Conservation (phyloP, 1,140 invertebrate species). For the Drosophila sproati region DNA sequence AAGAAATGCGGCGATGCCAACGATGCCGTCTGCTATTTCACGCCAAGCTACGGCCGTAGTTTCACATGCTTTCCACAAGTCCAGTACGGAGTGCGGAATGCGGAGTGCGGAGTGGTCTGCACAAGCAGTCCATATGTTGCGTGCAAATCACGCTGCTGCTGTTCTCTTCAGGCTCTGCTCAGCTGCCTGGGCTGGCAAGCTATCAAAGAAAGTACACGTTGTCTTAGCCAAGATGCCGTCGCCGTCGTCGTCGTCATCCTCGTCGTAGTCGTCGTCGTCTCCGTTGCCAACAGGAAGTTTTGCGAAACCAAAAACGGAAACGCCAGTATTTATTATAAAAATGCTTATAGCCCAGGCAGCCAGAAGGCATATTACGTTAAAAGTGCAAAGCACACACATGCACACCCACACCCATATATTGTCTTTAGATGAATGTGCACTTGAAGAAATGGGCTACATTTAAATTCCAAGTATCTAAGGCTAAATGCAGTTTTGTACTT, state of each 20-base stretch:
- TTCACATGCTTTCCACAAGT: conserved; percentile 33
- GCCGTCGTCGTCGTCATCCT: conserved; percentile 27
- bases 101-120: no score
- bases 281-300: conserved; percentile 78
- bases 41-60: conserved; percentile 19
- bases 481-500: no score
- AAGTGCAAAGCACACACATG: conserved; percentile 62
- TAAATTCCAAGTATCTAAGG: no score
- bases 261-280: conserved; percentile 33
- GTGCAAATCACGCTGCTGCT: conserved; percentile 72
- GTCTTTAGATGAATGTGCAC: background rate
- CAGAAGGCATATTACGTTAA: conserved; percentile 82
- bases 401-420: conserved; percentile 12
- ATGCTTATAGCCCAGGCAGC: conserved; percentile 77
- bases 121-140: conserved; percentile 68
- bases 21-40: conserved; percentile 40
- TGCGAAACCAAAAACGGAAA: conserved; percentile 81
- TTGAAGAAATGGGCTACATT: background rate
- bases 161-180: conserved; percentile 6
- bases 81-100: background rate
- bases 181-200: conserved; percentile 33
- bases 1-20: conserved; percentile 27
- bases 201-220: conserved; percentile 55
- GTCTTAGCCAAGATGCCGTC: conserved; percentile 41
- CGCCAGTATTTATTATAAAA: conserved; percentile 82